A percentile compares a stretch with the other conserved stretches of the same genome.
These are phyloP conservation scores for Poecilia wingei DNA, from an alignment of 2,797 vertebrate genomes.

Conservation along the genomic window DNA sequence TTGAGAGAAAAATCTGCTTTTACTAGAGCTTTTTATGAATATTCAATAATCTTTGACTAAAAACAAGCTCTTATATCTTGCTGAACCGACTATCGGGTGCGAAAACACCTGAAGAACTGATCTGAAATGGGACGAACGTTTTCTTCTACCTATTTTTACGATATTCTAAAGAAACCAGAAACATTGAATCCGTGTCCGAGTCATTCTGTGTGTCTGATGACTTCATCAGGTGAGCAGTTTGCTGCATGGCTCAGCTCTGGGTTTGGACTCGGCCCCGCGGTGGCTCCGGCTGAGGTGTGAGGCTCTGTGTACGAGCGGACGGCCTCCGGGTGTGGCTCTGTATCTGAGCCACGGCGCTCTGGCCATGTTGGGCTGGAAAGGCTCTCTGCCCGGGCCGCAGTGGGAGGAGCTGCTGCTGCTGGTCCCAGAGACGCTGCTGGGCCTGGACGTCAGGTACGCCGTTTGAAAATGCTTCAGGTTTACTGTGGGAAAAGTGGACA, in stretches of 20 bases:
- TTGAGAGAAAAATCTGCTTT: too few species aligned
- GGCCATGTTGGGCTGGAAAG: slow-evolving; percentile 92
- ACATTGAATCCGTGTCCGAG: background rate
- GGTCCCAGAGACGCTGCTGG: slow-evolving; percentile 83
- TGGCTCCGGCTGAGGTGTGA: slow-evolving; percentile 85
- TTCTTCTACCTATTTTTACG: background rate
- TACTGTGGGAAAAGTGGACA: too few species aligned
- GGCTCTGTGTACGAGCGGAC: slow-evolving; percentile 66
- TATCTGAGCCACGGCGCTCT: slow-evolving; percentile 92
- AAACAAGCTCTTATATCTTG: too few species aligned
- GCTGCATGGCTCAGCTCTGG: slow-evolving; percentile 70
- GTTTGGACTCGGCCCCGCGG: slow-evolving; percentile 59
- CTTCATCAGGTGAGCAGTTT: slow-evolving; percentile 83
- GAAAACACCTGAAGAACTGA: background rate
- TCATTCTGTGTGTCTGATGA: background rate
- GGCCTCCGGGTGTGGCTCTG: slow-evolving; percentile 79
- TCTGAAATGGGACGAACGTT: background rate
- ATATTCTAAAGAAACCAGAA: background rate
- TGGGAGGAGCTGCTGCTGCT: slow-evolving; percentile 86
- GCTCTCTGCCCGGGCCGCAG: slow-evolving; percentile 69
- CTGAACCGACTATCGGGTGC: too few species aligned
- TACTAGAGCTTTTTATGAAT: too few species aligned
- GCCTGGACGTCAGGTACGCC: slow-evolving; percentile 85
- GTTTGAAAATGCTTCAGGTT: too few species aligned
- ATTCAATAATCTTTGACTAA: too few species aligned